Percentiles rank a stretch among this genome's conserved stretches.
phyloP scores from a whole-genome alignment of 2,888 invertebrate genomes.

The Gymnosoma rotundatum region DNA sequence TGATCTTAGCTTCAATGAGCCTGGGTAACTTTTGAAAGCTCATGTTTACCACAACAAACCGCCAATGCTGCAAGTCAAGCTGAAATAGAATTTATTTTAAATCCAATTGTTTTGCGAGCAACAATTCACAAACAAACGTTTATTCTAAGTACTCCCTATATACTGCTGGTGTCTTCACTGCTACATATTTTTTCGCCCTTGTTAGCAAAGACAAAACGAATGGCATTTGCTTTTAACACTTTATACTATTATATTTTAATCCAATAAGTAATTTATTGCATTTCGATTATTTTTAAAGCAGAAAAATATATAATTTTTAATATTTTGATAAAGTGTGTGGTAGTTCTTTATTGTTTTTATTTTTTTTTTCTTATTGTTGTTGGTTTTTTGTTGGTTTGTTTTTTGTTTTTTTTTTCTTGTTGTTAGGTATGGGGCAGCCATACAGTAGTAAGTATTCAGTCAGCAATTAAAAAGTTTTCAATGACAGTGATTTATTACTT shows the following conservation, averaged over 20 bases:
- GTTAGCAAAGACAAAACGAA: background rate
- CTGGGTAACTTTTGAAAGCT: too few species aligned
- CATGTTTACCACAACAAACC: too few species aligned
- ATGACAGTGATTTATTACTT: slow-evolving; percentile 62
- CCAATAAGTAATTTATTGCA: slow-evolving; percentile 61
- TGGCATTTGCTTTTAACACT: slow-evolving; percentile 56
- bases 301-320: slow-evolving; percentile 46
- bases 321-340: slow-evolving; percentile 41
- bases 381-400: slow-evolving; percentile 25
- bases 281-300: slow-evolving; percentile 22
- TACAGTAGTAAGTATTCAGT: slow-evolving; percentile 39
- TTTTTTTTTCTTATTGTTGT: slow-evolving; percentile 21
- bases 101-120: too few species aligned
- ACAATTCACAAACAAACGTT: too few species aligned
- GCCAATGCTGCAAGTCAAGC: too few species aligned
- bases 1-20: too few species aligned
- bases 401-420: slow-evolving; percentile 21
- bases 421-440: background rate
- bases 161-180: background rate
- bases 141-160: too few species aligned
- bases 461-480: slow-evolving; percentile 31
- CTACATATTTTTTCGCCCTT: background rate
- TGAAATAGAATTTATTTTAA: too few species aligned
- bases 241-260: slow-evolving; percentile 45
- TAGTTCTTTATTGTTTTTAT: background rate